Evolutionary conservation across 1,140 invertebrate species (phyloP).

Genomic region (Plectus sambesii): DNA sequence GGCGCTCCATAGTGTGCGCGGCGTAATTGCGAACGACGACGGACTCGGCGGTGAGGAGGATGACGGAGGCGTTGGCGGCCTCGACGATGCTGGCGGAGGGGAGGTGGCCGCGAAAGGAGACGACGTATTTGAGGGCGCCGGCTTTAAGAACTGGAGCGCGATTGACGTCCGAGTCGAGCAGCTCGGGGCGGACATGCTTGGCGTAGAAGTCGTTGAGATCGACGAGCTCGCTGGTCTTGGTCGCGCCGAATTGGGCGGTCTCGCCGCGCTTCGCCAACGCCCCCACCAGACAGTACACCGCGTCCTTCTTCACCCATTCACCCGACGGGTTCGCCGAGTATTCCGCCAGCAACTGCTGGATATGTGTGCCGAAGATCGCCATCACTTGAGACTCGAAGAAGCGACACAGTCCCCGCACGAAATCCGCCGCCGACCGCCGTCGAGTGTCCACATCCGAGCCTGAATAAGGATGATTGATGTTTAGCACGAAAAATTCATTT

Average conservation of each 20-base stretch:
- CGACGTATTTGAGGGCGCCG: conserved; percentile 85
- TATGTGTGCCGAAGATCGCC: conserved; percentile 77
- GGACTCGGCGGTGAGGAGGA: conserved; percentile 59
- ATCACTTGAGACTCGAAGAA: conserved; percentile 85
- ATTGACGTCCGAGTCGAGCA: conserved; percentile 64
- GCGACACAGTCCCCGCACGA: conserved; percentile 74
- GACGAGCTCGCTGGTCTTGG: conserved; percentile 26
- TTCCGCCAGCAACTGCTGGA: conserved; percentile 57
- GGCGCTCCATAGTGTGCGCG: conserved; percentile 75
- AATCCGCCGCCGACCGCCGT: conserved; percentile 81
- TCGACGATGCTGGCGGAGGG: conserved; percentile 63
- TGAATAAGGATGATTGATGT: conserved; percentile 3
- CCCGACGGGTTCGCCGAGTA: conserved; percentile 62
- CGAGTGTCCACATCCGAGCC: conserved; percentile 75
- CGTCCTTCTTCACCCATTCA: conserved; percentile 87
- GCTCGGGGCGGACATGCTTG: conserved; percentile 70
- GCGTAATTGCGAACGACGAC: conserved; percentile 87
- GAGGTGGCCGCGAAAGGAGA: conserved; percentile 78
- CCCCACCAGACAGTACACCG: conserved; percentile 86
- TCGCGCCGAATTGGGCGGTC: conserved; percentile 57
- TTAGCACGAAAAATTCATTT: not conserved
- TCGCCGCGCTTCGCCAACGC: conserved; percentile 79
- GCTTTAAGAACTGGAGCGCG: conserved; percentile 80
- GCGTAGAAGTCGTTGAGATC: conserved; percentile 67
- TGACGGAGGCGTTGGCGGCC: conserved; percentile 61